Base-by-base conservation (phyloP, 2,797 vertebrate genomes). In the Myotis vivesi region DNA sequence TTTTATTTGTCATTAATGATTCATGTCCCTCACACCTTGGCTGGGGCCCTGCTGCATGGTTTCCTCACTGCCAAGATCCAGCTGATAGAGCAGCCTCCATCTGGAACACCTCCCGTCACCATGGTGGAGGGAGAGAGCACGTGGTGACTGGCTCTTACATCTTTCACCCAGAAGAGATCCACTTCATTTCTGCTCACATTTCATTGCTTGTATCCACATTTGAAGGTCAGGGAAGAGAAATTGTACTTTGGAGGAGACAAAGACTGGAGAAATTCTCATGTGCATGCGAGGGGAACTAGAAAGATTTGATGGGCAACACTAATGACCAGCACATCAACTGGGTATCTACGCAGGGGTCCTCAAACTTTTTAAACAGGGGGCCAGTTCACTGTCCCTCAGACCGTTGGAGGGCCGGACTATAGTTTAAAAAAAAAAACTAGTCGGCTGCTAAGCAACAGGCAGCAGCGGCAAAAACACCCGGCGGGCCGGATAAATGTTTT, bases 41-140 rank as follows among this genome's bases (percentile, higher is more conserved):
- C 33, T 41, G 41, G 23, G 15, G 17, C 7, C 49, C 30, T 69
- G 72, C 9, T 44, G 28, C n/a, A 3, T 6, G 25, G 41, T 8
- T 69, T 30, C 44, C 41, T 92, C 36, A 1, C 38, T n/a, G 38
- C 13, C 25, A 68, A 79, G 73, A 68, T 15, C 13, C 59, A 12
- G n/a, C 2, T 3, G 23, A 72, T 28, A 79, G 41, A 51, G 9
- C 3, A 38, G 33, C 25, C 41, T 68, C 20, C 33, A 2, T 71
- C 17, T 41, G 57, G 28, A 19, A 51, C 22, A 30, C 0, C 5
- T 23, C 25, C 53, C 8, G 8, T 51, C 36, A 46, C 17, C 41
- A 1, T 0, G 7, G 17, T 5, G 9, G 36, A 85, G 4, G 20
- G 3, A 16, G 23, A 30, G 8, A 28, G 16, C 41, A 73, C 1